These are phyloP conservation scores for Percina caprodes DNA, from an alignment of 2,113 vertebrate genomes.

Conservation along the genomic window DNA sequence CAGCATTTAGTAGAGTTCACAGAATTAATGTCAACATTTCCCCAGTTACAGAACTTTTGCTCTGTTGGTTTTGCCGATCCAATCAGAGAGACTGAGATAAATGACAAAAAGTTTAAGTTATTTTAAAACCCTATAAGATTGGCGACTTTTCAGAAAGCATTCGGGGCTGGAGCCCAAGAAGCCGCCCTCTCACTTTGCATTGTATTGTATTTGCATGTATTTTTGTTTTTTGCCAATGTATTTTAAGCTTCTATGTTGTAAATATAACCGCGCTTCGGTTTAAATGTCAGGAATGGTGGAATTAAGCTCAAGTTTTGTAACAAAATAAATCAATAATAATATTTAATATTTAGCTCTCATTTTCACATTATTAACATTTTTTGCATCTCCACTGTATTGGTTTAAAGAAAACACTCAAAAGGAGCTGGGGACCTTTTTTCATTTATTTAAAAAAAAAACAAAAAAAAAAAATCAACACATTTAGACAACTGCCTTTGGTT, in stretches of 20 bases:
- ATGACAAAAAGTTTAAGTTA: no score
- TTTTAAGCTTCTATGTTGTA: background rate
- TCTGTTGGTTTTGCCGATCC: no score
- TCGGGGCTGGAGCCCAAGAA: no score
- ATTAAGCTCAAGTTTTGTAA: background rate
- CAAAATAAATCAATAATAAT: background rate
- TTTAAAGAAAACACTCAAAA: background rate
- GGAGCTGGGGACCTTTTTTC: background rate
- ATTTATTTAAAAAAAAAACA: background rate
- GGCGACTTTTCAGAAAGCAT: no score
- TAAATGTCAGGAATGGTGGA: background rate
- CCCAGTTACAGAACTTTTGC: no score
- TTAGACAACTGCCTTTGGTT: constrained; percentile 4
- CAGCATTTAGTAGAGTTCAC: no score
- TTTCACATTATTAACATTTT: background rate
- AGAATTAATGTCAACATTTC: no score
- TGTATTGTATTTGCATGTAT: no score
- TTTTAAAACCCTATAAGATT: no score
- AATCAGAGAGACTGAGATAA: no score
- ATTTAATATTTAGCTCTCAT: background rate
- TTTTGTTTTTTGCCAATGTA: background rate
- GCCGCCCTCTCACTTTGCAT: no score
- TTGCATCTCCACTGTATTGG: background rate
- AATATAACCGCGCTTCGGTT: constrained; percentile 9
- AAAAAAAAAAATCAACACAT: background rate